Evolutionary conservation across 2,888 invertebrate species (phyloP), one percentile per base, ranked within the genome.

Genomic region (Andrena camellia): DNA sequence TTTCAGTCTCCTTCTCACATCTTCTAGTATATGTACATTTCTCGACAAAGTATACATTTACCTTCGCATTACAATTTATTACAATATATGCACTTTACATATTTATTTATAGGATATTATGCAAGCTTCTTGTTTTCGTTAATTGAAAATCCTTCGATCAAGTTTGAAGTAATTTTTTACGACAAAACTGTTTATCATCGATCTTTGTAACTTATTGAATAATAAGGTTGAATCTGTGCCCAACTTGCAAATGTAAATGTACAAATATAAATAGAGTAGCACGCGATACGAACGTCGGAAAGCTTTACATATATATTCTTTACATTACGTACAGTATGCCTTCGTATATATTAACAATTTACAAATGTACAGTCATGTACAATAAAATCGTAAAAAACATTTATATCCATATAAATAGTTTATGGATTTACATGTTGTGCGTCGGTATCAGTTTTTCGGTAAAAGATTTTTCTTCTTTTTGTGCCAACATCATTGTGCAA

Each of bases 381-480:
- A 76, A 63, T 29, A 76, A 63, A 71, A 10, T 52, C 17, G 13
- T 60, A 60, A 10, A 78, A 70, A 79, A 26, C 29, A 78, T 64
- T 31, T 59, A 69, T 26, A 35, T 59, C 1, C 10, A 10, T 78
- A 70, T 20, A 70, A 78, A 78, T 52, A 71, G 7, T 59, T 64
- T 23, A 48, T 23, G 17, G 6, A 54, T 54, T 13, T 67, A 17
- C 35, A 29, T 10, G 2, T 80, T 80, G 79, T 80, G 78, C 76
- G 20, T 68, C 13, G 42, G 5, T 66, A n/a, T 2, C 42, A 33
- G 17, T 26, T 57, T 66, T 0, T 17, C 6, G 42, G 23, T 50
- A 50, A 23, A 50, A 17, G 26, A 59, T 42, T 35, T 35, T 10
- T 42, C 31, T 60, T 17, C 62, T 10, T 10, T 42, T 70, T 79